These are phyloP conservation scores for Crioceris asparagi DNA, from an alignment of 2,888 invertebrate species.

Conservation along the genomic window DNA sequence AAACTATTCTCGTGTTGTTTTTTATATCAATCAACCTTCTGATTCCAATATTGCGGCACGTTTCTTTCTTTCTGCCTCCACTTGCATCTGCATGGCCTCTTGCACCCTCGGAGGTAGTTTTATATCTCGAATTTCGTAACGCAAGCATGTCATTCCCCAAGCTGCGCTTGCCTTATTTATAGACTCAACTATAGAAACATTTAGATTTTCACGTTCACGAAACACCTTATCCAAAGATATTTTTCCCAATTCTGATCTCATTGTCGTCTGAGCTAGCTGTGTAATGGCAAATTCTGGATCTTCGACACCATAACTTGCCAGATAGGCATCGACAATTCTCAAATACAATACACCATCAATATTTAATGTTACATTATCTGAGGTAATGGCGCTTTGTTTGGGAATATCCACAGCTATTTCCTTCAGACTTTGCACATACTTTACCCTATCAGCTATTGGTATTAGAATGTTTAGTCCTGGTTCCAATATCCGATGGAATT, in stretches of 20 bases:
- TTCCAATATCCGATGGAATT: slow-evolving; percentile 83
- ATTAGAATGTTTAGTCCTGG: slow-evolving; percentile 90
- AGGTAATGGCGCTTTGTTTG: slow-evolving; percentile 95
- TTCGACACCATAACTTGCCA: slow-evolving; percentile 94
- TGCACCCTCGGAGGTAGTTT: slow-evolving; percentile 83
- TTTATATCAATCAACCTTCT: slow-evolving; percentile 59
- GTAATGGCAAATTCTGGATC: slow-evolving; percentile 99
- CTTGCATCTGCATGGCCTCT: slow-evolving; percentile 99
- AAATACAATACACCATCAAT: slow-evolving; percentile 97
- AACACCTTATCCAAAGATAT: slow-evolving; percentile 95
- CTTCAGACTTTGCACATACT: slow-evolving; percentile 96
- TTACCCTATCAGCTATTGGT: slow-evolving; percentile 85
- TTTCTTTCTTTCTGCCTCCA: slow-evolving; percentile 95
- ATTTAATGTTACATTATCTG: slow-evolving; percentile 92
- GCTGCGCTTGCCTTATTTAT: slow-evolving; percentile 97
- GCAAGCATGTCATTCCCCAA: slow-evolving; percentile 94
- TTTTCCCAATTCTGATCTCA: slow-evolving; percentile 91
- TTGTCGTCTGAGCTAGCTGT: slow-evolving; percentile 97
- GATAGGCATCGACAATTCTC: slow-evolving; percentile 85
- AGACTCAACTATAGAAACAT: slow-evolving; percentile 87
- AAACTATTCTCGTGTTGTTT: neutral
- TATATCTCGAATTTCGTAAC: slow-evolving; percentile 91
- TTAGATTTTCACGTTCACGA: slow-evolving; percentile 89
- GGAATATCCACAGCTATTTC: slow-evolving; percentile 99
- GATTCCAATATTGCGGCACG: slow-evolving; percentile 95